A percentile compares a stretch with the other conserved stretches of the same genome.
phyloP scores from a whole-genome alignment of 2,888 invertebrate genomes.

The Eurytoma adleriae region DNA sequence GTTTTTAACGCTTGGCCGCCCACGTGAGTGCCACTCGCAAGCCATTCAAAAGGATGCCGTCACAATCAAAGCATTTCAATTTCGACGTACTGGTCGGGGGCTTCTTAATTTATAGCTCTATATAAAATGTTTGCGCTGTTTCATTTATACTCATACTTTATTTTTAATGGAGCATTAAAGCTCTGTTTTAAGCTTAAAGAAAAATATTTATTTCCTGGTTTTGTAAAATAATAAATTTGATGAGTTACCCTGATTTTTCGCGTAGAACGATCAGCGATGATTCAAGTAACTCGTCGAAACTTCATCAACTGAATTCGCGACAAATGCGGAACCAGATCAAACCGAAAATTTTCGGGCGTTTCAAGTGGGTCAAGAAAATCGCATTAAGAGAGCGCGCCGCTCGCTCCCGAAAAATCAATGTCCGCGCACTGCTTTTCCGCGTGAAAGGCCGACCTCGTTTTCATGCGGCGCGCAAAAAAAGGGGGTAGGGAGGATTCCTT shows the following conservation, averaged over 20 bases:
- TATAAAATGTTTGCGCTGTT: not conserved
- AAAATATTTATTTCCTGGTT: too few relatives aligned
- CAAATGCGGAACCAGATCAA: constrained; percentile 1
- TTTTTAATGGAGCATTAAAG: too few relatives aligned
- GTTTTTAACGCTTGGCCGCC: constrained; percentile 14
- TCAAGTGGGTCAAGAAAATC: constrained; percentile 49
- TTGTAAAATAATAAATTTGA: too few relatives aligned
- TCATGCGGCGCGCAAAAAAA: not conserved
- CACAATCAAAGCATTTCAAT: too few relatives aligned
- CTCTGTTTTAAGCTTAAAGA: too few relatives aligned
- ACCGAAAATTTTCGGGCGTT: constrained; percentile 36
- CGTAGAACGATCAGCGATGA: too few relatives aligned
- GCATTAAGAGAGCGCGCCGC: constrained; percentile 30
- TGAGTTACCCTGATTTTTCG: too few relatives aligned
- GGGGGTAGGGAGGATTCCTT: not conserved
- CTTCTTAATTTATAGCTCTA: not conserved
- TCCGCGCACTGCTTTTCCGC: not conserved
- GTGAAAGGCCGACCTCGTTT: constrained; percentile 4
- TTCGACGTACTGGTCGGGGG: too few relatives aligned
- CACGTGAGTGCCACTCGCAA: too few relatives aligned
- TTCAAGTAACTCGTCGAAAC: not conserved
- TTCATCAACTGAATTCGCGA: not conserved
- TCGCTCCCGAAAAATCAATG: constrained; percentile 48
- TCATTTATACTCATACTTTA: not conserved
- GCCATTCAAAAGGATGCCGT: too few relatives aligned